These are phyloP conservation scores for Campoplex nolae DNA, from an alignment of 2,888 invertebrate genomes.

Conservation along the genomic window DNA sequence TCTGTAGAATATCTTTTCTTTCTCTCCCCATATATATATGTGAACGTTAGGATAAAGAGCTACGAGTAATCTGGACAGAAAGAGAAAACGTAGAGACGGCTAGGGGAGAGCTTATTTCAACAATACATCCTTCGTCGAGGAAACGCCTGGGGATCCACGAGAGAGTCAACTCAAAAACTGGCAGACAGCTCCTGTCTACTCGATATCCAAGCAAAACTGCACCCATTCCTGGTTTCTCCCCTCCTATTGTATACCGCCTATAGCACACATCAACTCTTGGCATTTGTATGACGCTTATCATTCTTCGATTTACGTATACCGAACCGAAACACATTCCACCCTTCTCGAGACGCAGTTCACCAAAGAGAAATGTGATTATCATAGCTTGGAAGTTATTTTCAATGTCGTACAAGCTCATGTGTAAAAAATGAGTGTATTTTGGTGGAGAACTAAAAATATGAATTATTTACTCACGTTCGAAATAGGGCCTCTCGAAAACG, in stretches of 20 bases:
- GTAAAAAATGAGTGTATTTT: neutral
- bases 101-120: conserved; percentile 77
- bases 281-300: conserved; percentile 61
- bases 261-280: conserved; percentile 53
- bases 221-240: conserved; percentile 48
- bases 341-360: neutral
- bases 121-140: conserved; percentile 78
- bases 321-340: neutral
- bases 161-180: conserved; percentile 62
- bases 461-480: neutral
- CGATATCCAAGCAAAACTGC: conserved; percentile 77
- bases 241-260: conserved; percentile 35
- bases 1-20: neutral
- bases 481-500: neutral
- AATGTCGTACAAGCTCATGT: neutral
- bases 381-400: neutral
- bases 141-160: conserved; percentile 70
- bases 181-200: conserved; percentile 80
- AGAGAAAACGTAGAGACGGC: conserved; percentile 58
- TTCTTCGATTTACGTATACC: conserved; percentile 57
- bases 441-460: neutral
- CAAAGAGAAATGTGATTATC: conserved; percentile 6
- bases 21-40: neutral
- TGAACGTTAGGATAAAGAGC: conserved; percentile 43
- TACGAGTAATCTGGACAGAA: conserved; percentile 56